Conservation (phyloP, 2,888 invertebrate species). For the Myopa testacea region DNA sequence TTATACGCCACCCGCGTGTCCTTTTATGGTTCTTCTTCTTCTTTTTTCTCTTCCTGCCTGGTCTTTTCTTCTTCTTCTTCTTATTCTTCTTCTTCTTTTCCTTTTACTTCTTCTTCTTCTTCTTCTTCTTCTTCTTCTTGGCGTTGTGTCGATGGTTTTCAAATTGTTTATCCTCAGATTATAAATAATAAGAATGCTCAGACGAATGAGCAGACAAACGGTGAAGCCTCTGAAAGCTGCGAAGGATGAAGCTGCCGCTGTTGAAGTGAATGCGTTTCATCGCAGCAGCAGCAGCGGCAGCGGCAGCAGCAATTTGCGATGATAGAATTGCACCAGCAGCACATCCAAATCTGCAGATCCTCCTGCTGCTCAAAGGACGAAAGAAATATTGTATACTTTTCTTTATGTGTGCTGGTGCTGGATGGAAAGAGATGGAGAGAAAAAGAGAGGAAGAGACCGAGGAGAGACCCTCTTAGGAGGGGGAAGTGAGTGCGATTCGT, state of each 20-base stretch:
- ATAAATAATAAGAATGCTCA: constrained; percentile 56
- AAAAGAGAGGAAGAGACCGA: background rate
- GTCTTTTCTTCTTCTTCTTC: background rate
- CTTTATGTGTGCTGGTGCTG: constrained; percentile 51
- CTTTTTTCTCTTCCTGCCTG: background rate
- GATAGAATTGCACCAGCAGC: constrained; percentile 46
- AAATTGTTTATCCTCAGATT: constrained; percentile 57
- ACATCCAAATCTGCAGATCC: constrained; percentile 48
- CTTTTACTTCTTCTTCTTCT: background rate
- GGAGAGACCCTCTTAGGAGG: background rate
- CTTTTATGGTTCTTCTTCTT: background rate
- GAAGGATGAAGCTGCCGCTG: background rate
- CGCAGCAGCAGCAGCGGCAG: background rate
- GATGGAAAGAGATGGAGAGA: constrained; percentile 31
- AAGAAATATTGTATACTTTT: constrained; percentile 35
- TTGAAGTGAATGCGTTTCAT: background rate
- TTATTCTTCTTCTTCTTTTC: background rate
- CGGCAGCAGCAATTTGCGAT: background rate
- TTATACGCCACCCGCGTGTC: background rate
- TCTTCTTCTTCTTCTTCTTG: background rate
- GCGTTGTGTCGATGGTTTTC: constrained; percentile 53
- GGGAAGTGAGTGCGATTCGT: constrained; percentile 34
- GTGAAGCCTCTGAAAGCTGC: background rate
- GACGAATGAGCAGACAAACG: constrained; percentile 37
- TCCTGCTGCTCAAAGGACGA: constrained; percentile 49